A percentile compares a stretch with the other conserved stretches of the same genome.
These are phyloP conservation scores for Pygmarrhopalites habei DNA, from an alignment of 1,140 invertebrate species.

Conservation along the genomic window DNA sequence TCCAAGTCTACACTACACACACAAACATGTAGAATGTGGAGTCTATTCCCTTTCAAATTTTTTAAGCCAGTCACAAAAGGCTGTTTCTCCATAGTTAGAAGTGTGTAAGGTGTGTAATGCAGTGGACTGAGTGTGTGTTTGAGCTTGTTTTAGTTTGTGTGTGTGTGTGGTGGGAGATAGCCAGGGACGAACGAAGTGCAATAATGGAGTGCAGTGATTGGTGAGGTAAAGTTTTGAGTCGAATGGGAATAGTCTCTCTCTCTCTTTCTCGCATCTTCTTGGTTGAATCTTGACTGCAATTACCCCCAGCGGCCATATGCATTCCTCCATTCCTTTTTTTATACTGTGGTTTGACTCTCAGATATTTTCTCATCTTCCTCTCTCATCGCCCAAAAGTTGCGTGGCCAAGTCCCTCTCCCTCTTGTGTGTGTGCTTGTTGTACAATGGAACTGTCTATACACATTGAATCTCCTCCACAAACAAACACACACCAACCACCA, in stretches of 20 bases:
- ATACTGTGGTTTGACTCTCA: background rate
- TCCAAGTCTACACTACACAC: too few species aligned
- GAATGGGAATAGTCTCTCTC: constrained; percentile 12
- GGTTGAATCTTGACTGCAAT: constrained; percentile 25
- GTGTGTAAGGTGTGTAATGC: too few species aligned
- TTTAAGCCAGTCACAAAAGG: too few species aligned
- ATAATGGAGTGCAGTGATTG: constrained; percentile 14
- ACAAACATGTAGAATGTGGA: too few species aligned
- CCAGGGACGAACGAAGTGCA: constrained; percentile 12
- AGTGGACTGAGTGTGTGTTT: too few species aligned
- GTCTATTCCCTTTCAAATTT: too few species aligned
- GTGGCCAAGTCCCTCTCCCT: background rate
- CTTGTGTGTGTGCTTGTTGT: background rate
- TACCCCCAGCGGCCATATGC: constrained; percentile 37
- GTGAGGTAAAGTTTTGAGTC: background rate
- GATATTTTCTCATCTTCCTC: constrained; percentile 3
- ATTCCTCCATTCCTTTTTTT: constrained; percentile 30
- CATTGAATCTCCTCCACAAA: too few species aligned
- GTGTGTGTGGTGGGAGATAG: background rate
- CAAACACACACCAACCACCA: too few species aligned
- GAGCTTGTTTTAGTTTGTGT: too few species aligned
- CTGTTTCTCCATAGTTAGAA: too few species aligned
- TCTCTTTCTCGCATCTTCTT: background rate
- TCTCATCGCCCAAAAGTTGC: constrained; percentile 3
- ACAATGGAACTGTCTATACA: too few species aligned